A percentile compares a stretch with the other conserved stretches of the same genome.
Evolutionary conservation across 2,888 invertebrate genomes (phyloP).

Genomic region (Sinohyriopsis cumingii): DNA sequence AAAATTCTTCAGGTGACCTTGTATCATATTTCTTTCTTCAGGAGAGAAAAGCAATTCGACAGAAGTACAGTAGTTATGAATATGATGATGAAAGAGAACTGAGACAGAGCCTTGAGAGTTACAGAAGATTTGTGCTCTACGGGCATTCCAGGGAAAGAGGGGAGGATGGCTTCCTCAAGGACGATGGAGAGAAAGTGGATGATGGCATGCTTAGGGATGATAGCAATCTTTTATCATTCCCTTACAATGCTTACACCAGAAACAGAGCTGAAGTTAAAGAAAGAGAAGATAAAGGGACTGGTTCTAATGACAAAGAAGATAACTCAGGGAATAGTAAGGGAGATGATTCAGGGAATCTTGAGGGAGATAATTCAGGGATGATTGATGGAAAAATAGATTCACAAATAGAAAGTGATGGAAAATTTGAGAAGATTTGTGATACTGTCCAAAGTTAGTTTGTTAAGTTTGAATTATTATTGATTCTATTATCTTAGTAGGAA

Average conservation of each 20-base stretch:
- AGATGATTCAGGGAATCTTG: not conserved
- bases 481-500: no score
- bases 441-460: no score
- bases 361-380: no score
- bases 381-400: no score
- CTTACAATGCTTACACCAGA: not conserved
- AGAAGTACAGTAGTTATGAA: constrained; percentile 87
- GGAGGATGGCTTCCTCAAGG: constrained; percentile 6
- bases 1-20: no score
- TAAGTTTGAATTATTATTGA: no score
- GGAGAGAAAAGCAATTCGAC: constrained; percentile 88
- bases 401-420: no score
- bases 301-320: not conserved
- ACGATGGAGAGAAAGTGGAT: constrained; percentile 11
- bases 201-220: no score
- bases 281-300: not conserved
- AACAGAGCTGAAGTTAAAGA: not conserved
- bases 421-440: no score
- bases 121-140: constrained; percentile 75
- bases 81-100: constrained; percentile 84
- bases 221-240: no score
- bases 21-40: constrained; percentile 67
- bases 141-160: constrained; percentile 29
- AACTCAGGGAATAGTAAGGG: not conserved
- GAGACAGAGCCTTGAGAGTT: constrained; percentile 84